Conservation (phyloP, 2,113 vertebrate species). For the Calonectris borealis region DNA sequence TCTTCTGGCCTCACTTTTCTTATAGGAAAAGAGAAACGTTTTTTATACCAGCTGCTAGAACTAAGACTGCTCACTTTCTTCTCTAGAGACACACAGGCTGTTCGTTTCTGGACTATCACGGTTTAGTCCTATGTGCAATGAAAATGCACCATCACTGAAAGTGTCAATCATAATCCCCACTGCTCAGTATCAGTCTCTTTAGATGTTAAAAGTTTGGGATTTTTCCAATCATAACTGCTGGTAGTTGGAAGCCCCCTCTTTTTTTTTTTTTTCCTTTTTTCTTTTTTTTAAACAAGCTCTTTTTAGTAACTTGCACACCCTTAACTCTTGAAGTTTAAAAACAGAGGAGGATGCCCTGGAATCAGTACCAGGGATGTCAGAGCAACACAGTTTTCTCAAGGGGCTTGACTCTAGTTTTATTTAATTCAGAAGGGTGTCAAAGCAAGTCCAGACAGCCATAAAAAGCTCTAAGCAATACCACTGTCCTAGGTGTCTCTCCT, state of each 20-base stretch:
- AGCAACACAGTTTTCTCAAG: background rate
- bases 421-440: background rate
- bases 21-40: background rate
- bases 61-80: background rate
- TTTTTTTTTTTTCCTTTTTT: background rate
- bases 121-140: background rate
- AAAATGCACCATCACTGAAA: background rate
- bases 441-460: background rate
- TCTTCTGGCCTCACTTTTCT: background rate
- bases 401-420: background rate
- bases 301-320: background rate
- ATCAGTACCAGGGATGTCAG: background rate
- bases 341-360: background rate
- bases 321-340: background rate
- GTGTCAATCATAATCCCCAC: background rate
- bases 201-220: accelerated
- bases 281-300: background rate
- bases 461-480: background rate
- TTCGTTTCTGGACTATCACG: accelerated
- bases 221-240: background rate
- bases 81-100: background rate
- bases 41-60: background rate
- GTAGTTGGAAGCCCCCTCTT: background rate
- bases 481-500: background rate
- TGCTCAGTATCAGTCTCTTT: background rate